Conservation (phyloP, 1,140 invertebrate genomes). For the Caenorhabditis briggsae region DNA sequence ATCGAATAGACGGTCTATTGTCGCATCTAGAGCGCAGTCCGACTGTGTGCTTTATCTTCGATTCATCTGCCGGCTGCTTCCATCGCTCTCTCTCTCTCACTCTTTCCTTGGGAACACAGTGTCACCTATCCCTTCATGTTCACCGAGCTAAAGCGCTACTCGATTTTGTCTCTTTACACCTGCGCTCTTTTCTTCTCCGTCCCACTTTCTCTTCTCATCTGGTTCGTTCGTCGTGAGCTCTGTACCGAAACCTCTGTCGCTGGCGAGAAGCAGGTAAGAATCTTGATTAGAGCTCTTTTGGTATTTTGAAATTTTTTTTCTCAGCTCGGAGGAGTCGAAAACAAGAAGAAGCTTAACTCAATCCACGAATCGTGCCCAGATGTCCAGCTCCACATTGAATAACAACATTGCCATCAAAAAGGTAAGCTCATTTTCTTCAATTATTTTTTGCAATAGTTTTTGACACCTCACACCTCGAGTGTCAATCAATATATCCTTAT, state of each 20-base stretch:
- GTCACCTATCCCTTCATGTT: slow-evolving; percentile 52
- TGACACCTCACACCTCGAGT: neutral
- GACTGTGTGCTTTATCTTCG: slow-evolving; percentile 44
- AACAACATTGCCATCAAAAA: slow-evolving; percentile 52
- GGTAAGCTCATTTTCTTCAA: slow-evolving; percentile 12
- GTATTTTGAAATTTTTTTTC: neutral
- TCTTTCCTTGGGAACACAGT: slow-evolving; percentile 37
- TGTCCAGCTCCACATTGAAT: slow-evolving; percentile 55
- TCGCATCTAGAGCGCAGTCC: slow-evolving; percentile 55
- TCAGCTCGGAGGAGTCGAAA: slow-evolving; percentile 28
- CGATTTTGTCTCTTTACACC: slow-evolving; percentile 54
- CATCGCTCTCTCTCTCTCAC: neutral
- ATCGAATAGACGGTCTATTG: slow-evolving; percentile 54
- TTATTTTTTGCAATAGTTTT: too few relatives aligned
- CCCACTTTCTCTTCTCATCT: slow-evolving; percentile 71
- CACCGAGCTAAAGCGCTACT: slow-evolving; percentile 47
- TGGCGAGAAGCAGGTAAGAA: slow-evolving; percentile 68
- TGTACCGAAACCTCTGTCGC: slow-evolving; percentile 72
- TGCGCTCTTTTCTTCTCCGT: slow-evolving; percentile 65
- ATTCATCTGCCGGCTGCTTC: slow-evolving; percentile 48
- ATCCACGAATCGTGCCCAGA: slow-evolving; percentile 1
- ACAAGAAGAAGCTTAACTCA: slow-evolving; percentile 16
- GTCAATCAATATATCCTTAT: slow-evolving; percentile 41
- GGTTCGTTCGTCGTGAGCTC: slow-evolving; percentile 72
- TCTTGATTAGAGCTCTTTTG: neutral